phyloP scores from a whole-genome alignment of 2,888 invertebrate genomes.

The Bimastos eiseni region DNA sequence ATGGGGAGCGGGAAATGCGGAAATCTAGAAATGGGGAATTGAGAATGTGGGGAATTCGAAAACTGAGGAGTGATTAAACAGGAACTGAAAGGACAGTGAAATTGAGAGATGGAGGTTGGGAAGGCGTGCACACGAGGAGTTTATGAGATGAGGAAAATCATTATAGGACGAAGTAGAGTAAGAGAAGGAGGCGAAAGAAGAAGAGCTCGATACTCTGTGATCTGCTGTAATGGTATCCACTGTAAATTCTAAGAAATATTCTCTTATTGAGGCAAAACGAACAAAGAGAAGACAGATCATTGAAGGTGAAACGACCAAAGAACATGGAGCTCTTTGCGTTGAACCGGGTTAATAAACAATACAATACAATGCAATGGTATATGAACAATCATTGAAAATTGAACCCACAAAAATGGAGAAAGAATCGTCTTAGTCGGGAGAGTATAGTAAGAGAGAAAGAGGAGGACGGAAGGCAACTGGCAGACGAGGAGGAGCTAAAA shows the following conservation, averaged over 20 bases:
- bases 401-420: background rate
- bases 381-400: too few relatives aligned
- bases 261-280: too few relatives aligned
- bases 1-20: background rate
- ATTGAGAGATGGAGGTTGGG: background rate
- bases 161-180: background rate
- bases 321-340: too few relatives aligned
- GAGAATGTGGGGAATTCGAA: background rate
- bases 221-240: background rate
- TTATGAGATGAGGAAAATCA: background rate
- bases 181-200: background rate
- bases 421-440: background rate
- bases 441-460: background rate
- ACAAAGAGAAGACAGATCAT: too few relatives aligned
- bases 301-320: too few relatives aligned
- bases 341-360: too few relatives aligned
- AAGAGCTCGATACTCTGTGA: background rate
- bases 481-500: background rate
- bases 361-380: too few relatives aligned
- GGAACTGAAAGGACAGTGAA: background rate
- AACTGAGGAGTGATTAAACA: background rate
- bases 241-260: too few relatives aligned
- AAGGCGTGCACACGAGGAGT: background rate
- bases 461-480: background rate
- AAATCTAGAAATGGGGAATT: background rate